Percentiles rank a stretch among this genome's conserved stretches.
These are phyloP conservation scores for Emydura subglobosa DNA, from an alignment of 2,113 vertebrate genomes.

Conservation along the genomic window DNA sequence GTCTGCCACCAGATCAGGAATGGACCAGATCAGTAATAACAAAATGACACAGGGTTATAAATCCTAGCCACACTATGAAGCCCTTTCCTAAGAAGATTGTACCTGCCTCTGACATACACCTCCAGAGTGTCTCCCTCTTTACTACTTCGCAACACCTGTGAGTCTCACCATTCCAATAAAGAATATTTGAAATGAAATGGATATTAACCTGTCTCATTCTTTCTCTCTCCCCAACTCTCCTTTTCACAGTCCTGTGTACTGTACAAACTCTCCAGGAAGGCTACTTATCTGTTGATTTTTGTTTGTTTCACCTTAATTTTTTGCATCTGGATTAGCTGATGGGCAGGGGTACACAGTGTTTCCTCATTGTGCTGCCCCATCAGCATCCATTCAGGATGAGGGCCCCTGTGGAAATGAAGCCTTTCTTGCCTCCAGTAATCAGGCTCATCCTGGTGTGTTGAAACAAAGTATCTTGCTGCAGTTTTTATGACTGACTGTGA, in stretches of 20 bases:
- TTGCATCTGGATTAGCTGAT: neutral
- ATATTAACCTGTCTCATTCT: constrained; percentile 23
- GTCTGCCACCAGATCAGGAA: constrained; percentile 25
- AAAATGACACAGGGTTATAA: constrained; percentile 21
- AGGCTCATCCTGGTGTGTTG: neutral
- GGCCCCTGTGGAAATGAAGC: neutral
- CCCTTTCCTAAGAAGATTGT: neutral
- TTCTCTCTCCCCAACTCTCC: neutral
- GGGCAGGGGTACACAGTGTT: rapidly evolving
- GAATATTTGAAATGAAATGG: neutral
- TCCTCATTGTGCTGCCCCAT: neutral
- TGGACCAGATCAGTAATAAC: neutral
- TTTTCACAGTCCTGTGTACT: neutral
- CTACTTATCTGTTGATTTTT: neutral
- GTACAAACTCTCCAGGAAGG: neutral
- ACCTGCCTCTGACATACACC: neutral
- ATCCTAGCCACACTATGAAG: neutral
- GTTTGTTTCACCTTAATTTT: neutral
- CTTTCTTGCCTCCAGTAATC: constrained; percentile 1
- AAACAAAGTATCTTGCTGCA: neutral
- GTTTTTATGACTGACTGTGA: constrained; percentile 12
- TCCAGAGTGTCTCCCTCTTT: neutral
- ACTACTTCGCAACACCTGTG: neutral
- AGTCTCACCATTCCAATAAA: constrained; percentile 28
- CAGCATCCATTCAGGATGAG: neutral